Evolutionary conservation across 2,888 invertebrate genomes (phyloP).

Genomic region (Plebejus melissa): DNA sequence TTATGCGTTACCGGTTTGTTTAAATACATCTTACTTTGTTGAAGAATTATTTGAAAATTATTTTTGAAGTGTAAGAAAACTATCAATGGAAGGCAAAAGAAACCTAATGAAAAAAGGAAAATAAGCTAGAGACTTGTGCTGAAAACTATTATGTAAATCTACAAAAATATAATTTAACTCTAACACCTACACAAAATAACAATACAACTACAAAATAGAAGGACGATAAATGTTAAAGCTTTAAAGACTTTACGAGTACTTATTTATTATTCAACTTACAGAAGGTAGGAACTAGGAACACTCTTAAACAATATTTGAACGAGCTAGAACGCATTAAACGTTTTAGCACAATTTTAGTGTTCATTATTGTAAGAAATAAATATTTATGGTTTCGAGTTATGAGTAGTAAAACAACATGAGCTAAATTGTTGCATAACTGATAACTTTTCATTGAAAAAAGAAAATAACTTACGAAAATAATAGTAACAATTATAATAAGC

Average conservation of each 20-base stretch:
- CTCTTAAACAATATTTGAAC: not conserved
- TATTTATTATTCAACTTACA: no score
- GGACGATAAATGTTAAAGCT: no score
- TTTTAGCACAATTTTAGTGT: slow-evolving; percentile 4
- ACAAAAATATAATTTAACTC: no score
- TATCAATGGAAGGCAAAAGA: not conserved
- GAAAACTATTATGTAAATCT: no score
- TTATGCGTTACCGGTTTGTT: not conserved
- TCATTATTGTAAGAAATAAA: slow-evolving; percentile 16
- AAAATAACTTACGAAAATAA: not conserved
- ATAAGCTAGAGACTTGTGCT: no score
- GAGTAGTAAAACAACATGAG: not conserved
- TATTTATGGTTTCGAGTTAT: slow-evolving; percentile 13
- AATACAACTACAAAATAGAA: no score
- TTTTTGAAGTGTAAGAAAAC: not conserved
- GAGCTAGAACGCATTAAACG: not conserved
- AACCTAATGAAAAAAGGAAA: no score
- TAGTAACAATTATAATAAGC: no score
- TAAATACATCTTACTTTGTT: not conserved
- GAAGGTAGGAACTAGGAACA: not conserved
- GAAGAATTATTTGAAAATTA: not conserved
- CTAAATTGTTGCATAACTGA: not conserved
- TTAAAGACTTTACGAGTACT: no score
- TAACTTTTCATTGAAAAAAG: not conserved
- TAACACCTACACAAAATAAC: no score